A percentile compares a stretch with the other conserved stretches of the same genome.
Evolutionary conservation across 2,797 vertebrate species (phyloP).

Genomic region (Epinephelus malabaricus): DNA sequence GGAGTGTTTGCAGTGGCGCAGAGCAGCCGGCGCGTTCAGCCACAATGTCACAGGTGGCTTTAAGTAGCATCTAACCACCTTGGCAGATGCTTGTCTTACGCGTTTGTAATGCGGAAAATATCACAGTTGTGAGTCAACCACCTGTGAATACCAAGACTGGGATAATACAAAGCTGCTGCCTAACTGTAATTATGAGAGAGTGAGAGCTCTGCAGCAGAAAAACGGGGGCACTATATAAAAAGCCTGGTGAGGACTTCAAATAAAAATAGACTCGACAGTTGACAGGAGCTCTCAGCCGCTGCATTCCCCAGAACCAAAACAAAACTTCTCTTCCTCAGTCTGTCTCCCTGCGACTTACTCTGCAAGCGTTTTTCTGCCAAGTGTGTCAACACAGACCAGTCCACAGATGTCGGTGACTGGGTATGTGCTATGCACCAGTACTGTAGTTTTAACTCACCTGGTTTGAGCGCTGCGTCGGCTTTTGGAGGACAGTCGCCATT

Average conservation of each 20-base stretch:
- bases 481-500: slow-evolving; percentile 81
- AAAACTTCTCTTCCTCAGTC: slow-evolving; percentile 51
- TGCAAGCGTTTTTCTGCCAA: slow-evolving; percentile 22
- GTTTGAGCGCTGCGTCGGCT: slow-evolving; percentile 84
- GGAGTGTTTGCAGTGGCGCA: slow-evolving; percentile 31
- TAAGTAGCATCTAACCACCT: slow-evolving; percentile 58
- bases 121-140: slow-evolving; percentile 68
- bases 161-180: slow-evolving; percentile 53
- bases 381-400: slow-evolving; percentile 42
- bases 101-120: slow-evolving; percentile 56
- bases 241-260: slow-evolving; percentile 66
- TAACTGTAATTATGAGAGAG: slow-evolving; percentile 65
- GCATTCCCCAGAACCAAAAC: slow-evolving; percentile 62
- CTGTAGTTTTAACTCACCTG: slow-evolving; percentile 75
- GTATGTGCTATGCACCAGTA: neutral
- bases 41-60: slow-evolving; percentile 68
- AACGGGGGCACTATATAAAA: slow-evolving; percentile 57
- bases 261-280: slow-evolving; percentile 72
- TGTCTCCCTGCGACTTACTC: slow-evolving; percentile 37
- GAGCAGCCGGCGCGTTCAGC: slow-evolving; percentile 51
- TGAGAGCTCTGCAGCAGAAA: slow-evolving; percentile 59
- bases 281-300: slow-evolving; percentile 60
- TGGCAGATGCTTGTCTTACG: slow-evolving; percentile 63
- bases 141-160: slow-evolving; percentile 60
- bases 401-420: slow-evolving; percentile 22